Evolutionary conservation across 2,888 invertebrate genomes (phyloP).

Genomic region (Anagyrus pseudococci): DNA sequence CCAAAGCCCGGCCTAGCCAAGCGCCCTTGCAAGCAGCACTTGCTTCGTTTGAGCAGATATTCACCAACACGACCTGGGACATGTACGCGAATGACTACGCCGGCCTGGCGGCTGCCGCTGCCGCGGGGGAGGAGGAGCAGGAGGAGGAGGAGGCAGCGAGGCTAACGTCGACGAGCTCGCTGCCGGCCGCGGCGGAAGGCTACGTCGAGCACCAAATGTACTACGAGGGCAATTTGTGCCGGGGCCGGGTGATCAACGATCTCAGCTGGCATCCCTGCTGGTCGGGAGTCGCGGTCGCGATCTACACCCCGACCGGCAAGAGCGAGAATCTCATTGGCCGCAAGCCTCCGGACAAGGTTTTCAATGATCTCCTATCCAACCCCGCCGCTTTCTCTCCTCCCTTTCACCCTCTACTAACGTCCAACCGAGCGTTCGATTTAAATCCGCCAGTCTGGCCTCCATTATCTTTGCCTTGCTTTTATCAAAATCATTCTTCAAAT

Average conservation of each 20-base stretch:
- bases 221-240: slow-evolving; percentile 61
- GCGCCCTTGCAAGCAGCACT: neutral
- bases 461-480: too few relatives aligned
- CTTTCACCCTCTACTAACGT: too few relatives aligned
- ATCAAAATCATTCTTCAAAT: too few relatives aligned
- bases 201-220: slow-evolving; percentile 54
- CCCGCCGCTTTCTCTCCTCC: too few relatives aligned
- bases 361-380: too few relatives aligned
- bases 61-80: slow-evolving; percentile 60
- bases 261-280: slow-evolving; percentile 76
- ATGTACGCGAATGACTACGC: slow-evolving; percentile 71
- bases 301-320: slow-evolving; percentile 68
- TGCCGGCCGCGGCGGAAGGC: slow-evolving; percentile 49
- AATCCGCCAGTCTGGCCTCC: too few relatives aligned
- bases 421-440: too few relatives aligned
- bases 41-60: slow-evolving; percentile 25
- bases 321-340: slow-evolving; percentile 45
- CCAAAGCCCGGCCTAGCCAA: neutral
- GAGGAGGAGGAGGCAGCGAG: slow-evolving; percentile 57
- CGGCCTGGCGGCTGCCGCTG: slow-evolving; percentile 61
- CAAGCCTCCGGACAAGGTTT: neutral
- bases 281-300: slow-evolving; percentile 72
- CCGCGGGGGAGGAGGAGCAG: slow-evolving; percentile 36
- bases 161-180: slow-evolving; percentile 42
- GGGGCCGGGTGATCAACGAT: slow-evolving; percentile 71